A percentile compares a stretch with the other conserved stretches of the same genome.
Conservation (phyloP, 2,888 invertebrate genomes). For the Athalia cordata region DNA sequence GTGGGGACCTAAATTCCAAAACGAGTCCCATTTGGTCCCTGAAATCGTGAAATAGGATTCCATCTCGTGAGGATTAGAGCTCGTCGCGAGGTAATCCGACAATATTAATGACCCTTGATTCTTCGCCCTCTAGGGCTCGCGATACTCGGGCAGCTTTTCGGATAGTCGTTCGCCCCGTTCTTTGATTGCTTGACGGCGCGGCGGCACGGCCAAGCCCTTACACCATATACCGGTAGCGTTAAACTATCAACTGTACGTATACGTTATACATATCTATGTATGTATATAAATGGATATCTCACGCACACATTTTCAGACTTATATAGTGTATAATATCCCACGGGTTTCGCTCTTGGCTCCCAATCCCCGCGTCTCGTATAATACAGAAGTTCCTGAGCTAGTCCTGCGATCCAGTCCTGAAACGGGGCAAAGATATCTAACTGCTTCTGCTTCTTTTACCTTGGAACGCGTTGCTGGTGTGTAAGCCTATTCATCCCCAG, state of each 20-base stretch:
- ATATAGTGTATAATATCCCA: conserved; percentile 7
- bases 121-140: conserved; percentile 55
- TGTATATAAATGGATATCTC: not conserved
- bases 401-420: conserved; percentile 42
- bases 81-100: conserved; percentile 70
- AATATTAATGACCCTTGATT: conserved; percentile 71
- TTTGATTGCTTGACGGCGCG: conserved; percentile 4
- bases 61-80: conserved; percentile 69
- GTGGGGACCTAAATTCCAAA: conserved; percentile 65
- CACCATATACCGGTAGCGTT: conserved; percentile 5
- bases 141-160: not conserved
- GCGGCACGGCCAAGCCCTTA: too few species aligned
- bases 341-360: conserved; percentile 43
- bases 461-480: conserved; percentile 49
- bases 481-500: conserved; percentile 66
- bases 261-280: not conserved
- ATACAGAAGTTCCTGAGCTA: not conserved
- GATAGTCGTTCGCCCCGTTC: conserved; percentile 4
- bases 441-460: too few species aligned
- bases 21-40: conserved; percentile 58
- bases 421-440: conserved; percentile 48
- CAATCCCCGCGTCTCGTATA: conserved; percentile 57
- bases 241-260: not conserved
- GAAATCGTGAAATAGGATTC: conserved; percentile 69
- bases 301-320: too few species aligned